Conservation (phyloP, 2,888 invertebrate species). For the Andrena trimmerana region DNA sequence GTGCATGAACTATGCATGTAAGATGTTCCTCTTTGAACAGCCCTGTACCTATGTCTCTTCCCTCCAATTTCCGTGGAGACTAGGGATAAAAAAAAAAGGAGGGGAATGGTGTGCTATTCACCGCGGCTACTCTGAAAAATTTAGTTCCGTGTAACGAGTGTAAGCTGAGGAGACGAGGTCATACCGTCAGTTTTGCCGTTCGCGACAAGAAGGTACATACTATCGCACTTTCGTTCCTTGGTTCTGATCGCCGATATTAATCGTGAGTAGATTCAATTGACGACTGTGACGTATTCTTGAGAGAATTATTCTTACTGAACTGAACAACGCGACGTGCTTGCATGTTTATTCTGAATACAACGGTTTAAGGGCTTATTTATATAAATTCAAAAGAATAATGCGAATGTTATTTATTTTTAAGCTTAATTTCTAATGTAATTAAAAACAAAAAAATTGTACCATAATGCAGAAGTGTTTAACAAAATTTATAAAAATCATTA, state of each 20-base stretch:
- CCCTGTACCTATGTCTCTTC: constrained; percentile 31
- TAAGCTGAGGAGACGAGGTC: constrained; percentile 74
- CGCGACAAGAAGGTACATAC: constrained; percentile 31
- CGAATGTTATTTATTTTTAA: no score
- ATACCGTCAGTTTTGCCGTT: constrained; percentile 51
- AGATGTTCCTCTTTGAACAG: constrained; percentile 48
- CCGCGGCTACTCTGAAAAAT: constrained; percentile 78
- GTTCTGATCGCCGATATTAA: constrained; percentile 29
- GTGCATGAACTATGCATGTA: constrained; percentile 42
- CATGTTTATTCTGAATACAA: neutral
- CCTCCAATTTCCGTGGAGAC: constrained; percentile 37
- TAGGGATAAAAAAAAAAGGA: constrained; percentile 19
- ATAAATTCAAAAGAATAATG: neutral
- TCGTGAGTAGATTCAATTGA: constrained; percentile 6
- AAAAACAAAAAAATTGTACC: no score
- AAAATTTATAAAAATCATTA: no score
- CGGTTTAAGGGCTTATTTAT: neutral
- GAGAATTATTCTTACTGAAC: neutral
- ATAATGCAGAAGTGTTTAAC: no score
- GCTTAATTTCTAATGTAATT: no score
- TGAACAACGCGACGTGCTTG: neutral
- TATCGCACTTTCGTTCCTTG: constrained; percentile 42
- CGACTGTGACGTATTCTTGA: neutral
- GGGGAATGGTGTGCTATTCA: constrained; percentile 73
- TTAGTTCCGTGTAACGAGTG: constrained; percentile 78